Evolutionary conservation across 1,140 invertebrate species (phyloP).

Genomic region (Drosophila parabipectinata): DNA sequence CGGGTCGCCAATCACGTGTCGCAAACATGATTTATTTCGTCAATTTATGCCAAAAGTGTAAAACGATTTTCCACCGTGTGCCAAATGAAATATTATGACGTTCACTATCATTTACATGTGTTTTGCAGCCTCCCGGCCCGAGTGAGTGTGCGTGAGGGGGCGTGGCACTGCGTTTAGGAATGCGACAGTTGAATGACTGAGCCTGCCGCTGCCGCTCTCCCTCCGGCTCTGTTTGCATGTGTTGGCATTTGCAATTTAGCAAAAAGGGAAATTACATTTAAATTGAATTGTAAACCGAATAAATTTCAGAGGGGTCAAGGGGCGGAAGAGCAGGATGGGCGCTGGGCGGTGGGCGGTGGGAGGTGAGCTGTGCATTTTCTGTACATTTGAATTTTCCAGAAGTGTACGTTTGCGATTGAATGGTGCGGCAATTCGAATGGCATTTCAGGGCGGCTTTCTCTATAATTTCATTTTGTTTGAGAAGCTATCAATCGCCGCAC

Average conservation of each 20-base stretch:
- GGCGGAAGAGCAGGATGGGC: neutral
- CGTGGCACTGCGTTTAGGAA: slow-evolving; percentile 51
- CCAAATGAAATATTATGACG: slow-evolving; percentile 73
- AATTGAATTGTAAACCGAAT: slow-evolving; percentile 78
- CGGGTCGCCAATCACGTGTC: slow-evolving; percentile 63
- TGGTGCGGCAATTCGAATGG: slow-evolving; percentile 11
- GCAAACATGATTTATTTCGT: slow-evolving; percentile 79
- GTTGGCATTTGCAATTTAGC: slow-evolving; percentile 62
- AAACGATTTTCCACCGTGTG: slow-evolving; percentile 65
- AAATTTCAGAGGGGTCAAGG: slow-evolving; percentile 17
- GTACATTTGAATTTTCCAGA: slow-evolving; percentile 28
- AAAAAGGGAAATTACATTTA: slow-evolving; percentile 77
- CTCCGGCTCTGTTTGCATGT: slow-evolving; percentile 8
- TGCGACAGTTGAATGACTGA: slow-evolving; percentile 33
- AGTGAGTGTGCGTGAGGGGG: slow-evolving; percentile 28
- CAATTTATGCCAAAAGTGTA: slow-evolving; percentile 72
- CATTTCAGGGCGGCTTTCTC: slow-evolving; percentile 17
- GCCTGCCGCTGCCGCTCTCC: slow-evolving; percentile 1
- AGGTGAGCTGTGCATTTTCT: neutral
- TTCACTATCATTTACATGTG: slow-evolving; percentile 59
- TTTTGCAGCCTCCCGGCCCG: slow-evolving; percentile 25
- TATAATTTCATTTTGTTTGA: slow-evolving; percentile 43
- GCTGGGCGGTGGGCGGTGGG: neutral
- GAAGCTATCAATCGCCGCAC: slow-evolving; percentile 13
- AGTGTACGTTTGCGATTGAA: slow-evolving; percentile 38